Base-by-base conservation (phyloP, 2,113 vertebrate species). In the Trogon surrucura region DNA sequence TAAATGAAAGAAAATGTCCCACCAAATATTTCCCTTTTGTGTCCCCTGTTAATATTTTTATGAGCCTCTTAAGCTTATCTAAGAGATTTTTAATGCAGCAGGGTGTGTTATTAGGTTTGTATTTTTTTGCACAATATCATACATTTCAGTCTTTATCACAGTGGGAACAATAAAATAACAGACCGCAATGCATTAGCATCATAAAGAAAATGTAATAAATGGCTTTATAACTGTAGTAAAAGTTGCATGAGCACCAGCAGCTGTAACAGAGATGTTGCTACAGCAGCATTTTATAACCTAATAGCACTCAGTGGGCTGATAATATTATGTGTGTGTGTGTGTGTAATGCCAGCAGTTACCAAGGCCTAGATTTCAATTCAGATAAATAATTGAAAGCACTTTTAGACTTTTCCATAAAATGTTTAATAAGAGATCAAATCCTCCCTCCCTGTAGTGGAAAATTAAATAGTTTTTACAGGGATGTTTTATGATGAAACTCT, bases 151-250 rank as follows among this genome's bases (percentile, higher is more conserved):
- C 97, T 96, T 98, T 98, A 97, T 97, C 97, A 98, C 94, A 96
- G 89, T 96, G 96, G 97, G 98, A 98, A 98, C 97, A 97, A 97
- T 98, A 98, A 98, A 98, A 96, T 97, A 98, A 97, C 97, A 98
- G 97, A 97, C 96, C n/a, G 1, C 96, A 95, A 94, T 98, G 95
- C 97, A 98, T 98, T 98, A 98, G 94, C 97, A 97, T 98, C 97
- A 97, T 98, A 98, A 98, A 98, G 96, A 96, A 98, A 98, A 98
- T 95, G 97, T 98, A 98, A 98, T 98, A 98, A 98, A 98, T 98
- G 97, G 90, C 97, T 98, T 98, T 98, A 98, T 97, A 98, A 98
- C 97, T 97, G 96, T 95, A 97, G 97, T 98, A 98, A 98, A 98
- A 98, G 97, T 98, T 98, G 96, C 96, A 97, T 95, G 97, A 98